Evolutionary conservation across 2,888 invertebrate genomes (phyloP), one percentile per base, ranked within the genome.

Genomic region (Acleris cristana): DNA sequence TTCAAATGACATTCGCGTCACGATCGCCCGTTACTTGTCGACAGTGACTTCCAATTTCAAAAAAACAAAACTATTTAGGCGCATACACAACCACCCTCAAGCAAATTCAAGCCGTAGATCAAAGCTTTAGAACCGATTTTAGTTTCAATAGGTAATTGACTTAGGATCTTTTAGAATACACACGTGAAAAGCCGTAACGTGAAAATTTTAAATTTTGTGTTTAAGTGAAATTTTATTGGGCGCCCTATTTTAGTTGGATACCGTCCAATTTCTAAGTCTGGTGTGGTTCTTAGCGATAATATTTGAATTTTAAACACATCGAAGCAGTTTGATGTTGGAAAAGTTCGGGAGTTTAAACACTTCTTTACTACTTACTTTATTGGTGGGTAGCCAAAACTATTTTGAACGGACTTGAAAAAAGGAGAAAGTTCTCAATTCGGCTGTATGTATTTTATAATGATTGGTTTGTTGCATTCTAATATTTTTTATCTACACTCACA

Each of bases 41-140:
- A 89, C 91, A 91, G 87, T 91, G 90, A 92, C 91, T 92, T 91
- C 90, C 90, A 92, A 91, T 92, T 89, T 88, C 86, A 84, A 83
- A 80, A 76, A 77, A 77, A 68, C 64, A 67, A 64, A 65, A 73
- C 72, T 72, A 76, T 73, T 76, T 74, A 76, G 74, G 76, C 75
- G 69, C 76, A 80, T 74, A 75, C 75, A 78, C 76, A 71, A 14
- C 23, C n/a, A 48, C 18, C 5, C 3, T 14, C 74, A 75, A 44
- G 0, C 34, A 0, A 77, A 78, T 81, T 48, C 61, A 34, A 69
- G 75, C 79, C 71, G 69, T 82, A 73, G 0, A 0, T 0, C 0
- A 0, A 2, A 6, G 2, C 0, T 0, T 26, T 70, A 77, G 72
- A 57, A 74, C 71, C 34, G 54, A 72, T 55, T 73, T 70, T 76